Evolutionary conservation across 1,140 invertebrate species (phyloP), one percentile per base, ranked within the genome.

Genomic region (Philopotamus ludificatus): DNA sequence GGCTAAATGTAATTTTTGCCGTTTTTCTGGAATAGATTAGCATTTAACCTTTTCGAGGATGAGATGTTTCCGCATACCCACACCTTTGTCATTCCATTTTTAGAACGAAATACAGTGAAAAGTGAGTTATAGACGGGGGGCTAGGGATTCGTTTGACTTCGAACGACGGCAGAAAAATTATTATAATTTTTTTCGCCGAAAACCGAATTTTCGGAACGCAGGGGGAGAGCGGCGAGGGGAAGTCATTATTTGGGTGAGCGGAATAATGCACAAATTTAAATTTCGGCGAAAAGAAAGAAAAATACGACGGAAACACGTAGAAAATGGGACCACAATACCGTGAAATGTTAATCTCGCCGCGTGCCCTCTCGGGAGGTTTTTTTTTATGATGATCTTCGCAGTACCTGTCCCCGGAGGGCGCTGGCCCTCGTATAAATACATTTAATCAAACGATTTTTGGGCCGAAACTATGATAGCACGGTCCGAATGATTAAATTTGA

Each of bases 331-430:
- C 39, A 53, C 49, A 53, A 53, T 26, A 63, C 50, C 61, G 50
- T 63, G 50, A 63, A 63, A 63, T 63, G 61, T 53, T 63, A 63
- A 63, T 63, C 61, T 63, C 34, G n/a, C n/a, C n/a, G n/a, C n/a
- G 50, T 28, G 21, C 15, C 49, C 42, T 22, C 42, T 34, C 28
- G 4, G 28, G 12, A 12, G 28, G 12, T 34, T 4, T 34, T 34
- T 34, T 34, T 34, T 34, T 34, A 34, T 34, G 28, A 34, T 34
- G 28, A 34, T 34, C 28, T 34, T 34, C 12, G 28, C 4, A 12
- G 12, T 34, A 12, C 12, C n/a, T 7, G 28, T 12, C 4, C 28
- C 12, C 28, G 28, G 4, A 12, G 28, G 28, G 28, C 28, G 28
- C 4, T 12, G 4, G 28, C 12, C 12, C 28, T 12, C 4, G 28